Evolutionary conservation across 1,140 invertebrate species (phyloP).

Genomic region (Lepeophtheirus salmonis): DNA sequence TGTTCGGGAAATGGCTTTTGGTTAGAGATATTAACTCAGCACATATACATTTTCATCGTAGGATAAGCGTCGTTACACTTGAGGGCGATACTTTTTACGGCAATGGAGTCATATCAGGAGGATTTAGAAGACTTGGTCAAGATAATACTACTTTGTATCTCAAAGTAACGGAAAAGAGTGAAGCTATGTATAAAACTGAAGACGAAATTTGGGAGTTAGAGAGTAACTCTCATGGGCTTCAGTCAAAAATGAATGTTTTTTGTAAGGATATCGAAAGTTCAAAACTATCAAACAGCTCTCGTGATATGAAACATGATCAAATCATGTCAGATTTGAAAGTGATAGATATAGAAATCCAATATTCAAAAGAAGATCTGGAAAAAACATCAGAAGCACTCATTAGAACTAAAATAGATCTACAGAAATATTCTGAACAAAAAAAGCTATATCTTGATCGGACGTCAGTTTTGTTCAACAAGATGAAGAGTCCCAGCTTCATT

Average conservation of each 20-base stretch:
- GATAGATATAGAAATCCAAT: neutral
- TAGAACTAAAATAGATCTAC: neutral
- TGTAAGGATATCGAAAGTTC: neutral
- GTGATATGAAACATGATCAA: neutral
- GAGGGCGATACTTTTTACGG: neutral
- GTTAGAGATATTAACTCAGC: too few relatives aligned
- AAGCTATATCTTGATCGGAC: neutral
- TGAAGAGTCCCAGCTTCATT: neutral
- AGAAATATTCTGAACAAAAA: neutral
- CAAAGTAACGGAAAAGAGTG: neutral
- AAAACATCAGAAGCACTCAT: neutral
- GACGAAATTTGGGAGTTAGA: neutral
- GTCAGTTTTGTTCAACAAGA: neutral
- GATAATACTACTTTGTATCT: neutral
- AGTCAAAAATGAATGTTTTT: neutral
- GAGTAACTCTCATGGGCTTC: neutral
- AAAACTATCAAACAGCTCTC: neutral
- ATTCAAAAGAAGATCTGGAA: neutral
- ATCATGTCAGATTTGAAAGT: neutral
- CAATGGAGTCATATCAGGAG: neutral
- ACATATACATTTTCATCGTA: too few relatives aligned
- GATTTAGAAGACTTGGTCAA: neutral
- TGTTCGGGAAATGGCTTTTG: neutral
- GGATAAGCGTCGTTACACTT: neutral
- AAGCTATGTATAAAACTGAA: neutral